Evolutionary conservation across 2,113 vertebrate species (phyloP), one percentile per base, ranked within the genome.

Genomic region (Chloropsis cyanopogon): DNA sequence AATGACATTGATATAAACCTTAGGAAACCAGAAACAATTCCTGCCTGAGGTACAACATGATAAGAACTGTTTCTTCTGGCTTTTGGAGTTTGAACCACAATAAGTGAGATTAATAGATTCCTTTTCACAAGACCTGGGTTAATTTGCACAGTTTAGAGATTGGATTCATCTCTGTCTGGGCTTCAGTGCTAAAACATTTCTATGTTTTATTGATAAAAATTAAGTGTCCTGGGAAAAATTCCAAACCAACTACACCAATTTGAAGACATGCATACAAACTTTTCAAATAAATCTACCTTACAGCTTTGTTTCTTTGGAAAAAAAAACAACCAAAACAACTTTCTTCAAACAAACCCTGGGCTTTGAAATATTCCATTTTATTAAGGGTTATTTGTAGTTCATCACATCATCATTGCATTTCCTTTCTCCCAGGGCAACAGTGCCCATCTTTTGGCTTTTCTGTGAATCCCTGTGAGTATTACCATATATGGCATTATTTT

Each of bases 181-280:
- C 72, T 93, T 83, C 78, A 87, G 42, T 82, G 61, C 85, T 95
- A 86, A 88, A 95, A 75, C 26, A 71, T 76, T 93, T 96, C 95
- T 88, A 75, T 94, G 87, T 95, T 97, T 90, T 93, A 77, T 57
- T 92, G 96, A 94, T 97, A 97, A 97, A 97, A 97, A 98, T 97
- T 97, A 97, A 97, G 79, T 90, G 87, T 96, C 92, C 96, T 73
- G 37, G 95, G 95, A 96, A 84, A 26, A 80, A 93, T 90, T 97
- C 97, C 97, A 98, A 97, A 63, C 89, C 75, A 97, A 97, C 95
- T 93, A 97, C 60, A 82, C 83, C 71, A 63, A 44, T 95, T 66
- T 91, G 91, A 95, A 94, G 86, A 78, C 44, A 63, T 33, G 65
- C 72, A 79, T 31, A 73, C 70, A 91, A 85, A 72, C 21, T 87